These are phyloP conservation scores for Artibeus jamaicensis DNA, from an alignment of 2,797 vertebrate genomes.

Conservation along the genomic window DNA sequence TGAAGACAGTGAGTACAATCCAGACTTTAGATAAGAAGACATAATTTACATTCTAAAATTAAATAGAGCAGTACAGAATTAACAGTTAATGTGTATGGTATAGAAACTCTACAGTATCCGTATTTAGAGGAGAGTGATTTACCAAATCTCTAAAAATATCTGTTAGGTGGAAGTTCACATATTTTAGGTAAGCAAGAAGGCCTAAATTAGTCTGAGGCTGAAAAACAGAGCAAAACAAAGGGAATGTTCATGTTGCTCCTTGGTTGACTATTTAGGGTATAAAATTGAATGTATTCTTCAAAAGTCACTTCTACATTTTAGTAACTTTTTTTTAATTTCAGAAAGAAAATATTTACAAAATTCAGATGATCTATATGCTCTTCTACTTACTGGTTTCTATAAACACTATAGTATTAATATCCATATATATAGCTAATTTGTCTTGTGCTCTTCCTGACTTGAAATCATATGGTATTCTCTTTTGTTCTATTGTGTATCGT, in stretches of 20 bases:
- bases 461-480: conserved; percentile 59
- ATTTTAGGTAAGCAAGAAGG: not conserved
- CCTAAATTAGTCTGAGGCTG: not conserved
- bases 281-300: not conserved
- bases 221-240: not conserved
- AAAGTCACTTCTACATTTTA: not conserved
- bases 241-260: not conserved
- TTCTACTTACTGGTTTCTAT: not conserved
- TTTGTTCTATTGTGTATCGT: not conserved
- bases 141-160: not conserved
- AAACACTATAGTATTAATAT: not conserved
- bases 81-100: not conserved
- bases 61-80: not conserved
- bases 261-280: not conserved
- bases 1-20: not conserved
- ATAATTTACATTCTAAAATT: not conserved
- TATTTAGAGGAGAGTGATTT: not conserved
- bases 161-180: not conserved
- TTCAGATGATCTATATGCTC: not conserved
- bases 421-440: conserved; percentile 55
- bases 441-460: conserved; percentile 75
- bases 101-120: not conserved
- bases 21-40: not conserved
- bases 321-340: not conserved
- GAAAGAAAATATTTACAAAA: conserved; percentile 33